Evolutionary conservation across 1,140 invertebrate genomes (phyloP), one percentile per base, ranked within the genome.

Genomic region (Drosophila arizonae): DNA sequence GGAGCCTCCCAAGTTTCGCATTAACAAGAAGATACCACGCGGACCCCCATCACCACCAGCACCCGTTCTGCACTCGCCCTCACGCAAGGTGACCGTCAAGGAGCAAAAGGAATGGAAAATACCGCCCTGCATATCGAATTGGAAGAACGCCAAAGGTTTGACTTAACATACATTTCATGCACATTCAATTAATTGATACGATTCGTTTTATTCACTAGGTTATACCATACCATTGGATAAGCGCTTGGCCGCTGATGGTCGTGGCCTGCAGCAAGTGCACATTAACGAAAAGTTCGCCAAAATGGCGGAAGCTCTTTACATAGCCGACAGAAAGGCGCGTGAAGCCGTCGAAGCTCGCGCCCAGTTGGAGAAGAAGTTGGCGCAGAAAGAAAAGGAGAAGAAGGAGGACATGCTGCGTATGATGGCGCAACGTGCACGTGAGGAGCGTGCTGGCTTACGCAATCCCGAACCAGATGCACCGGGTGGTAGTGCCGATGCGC

Each of bases 51-150:
- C 98, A 5, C 99, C 99, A 0, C 99, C 99, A 17, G 98, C 99
- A 2, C 94, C 94, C 1, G 91, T 92, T 6, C 61, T 99, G 92
- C 99, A 99, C 93, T 99, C 98, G 0, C 99, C 99, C 0, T 98
- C 99, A 0, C 94, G 99, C 65, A 97, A 99, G 92, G 97, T 99
- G 0, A 99, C 98, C 5, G 98, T 98, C 0, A 99, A 99, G 92
- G 99, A 99, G 92, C 99, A 99, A 91, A 96, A 99, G 74, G 98
- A 99, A 92, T 99, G 99, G 99, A 99, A 99, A 93, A 99, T 99
- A 80, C 99, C 99, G 15, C 99, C 99, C 0, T 99, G 99, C 90
- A 99, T 99, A 74, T 99, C 97, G 11, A 99, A 99, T 90, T 99
- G 99, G 99, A 99, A 99, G 92, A 99, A 99, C 92, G 97, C 98